phyloP scores from a whole-genome alignment of 2,888 invertebrate species.

The Epinotia ramella region DNA sequence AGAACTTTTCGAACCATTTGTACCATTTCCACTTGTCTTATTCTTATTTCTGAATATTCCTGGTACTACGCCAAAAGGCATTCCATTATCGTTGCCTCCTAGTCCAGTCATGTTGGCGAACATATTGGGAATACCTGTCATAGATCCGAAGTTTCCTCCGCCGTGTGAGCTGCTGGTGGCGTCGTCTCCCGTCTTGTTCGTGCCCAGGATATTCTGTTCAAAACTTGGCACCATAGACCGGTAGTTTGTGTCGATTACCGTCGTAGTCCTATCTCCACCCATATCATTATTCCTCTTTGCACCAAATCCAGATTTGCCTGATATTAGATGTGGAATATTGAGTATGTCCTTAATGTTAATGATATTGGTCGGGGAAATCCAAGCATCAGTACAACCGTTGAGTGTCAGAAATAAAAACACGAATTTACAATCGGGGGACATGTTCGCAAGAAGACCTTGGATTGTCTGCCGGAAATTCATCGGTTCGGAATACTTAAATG shows the following conservation, averaged over 20 bases:
- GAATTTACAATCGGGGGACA: constrained; percentile 9
- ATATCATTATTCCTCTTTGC: constrained; percentile 8
- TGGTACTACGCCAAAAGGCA: constrained; percentile 8
- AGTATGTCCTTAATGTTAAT: constrained; percentile 27
- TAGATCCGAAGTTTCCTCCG: constrained; percentile 27
- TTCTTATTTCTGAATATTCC: constrained; percentile 32
- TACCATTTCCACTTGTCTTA: constrained; percentile 8
- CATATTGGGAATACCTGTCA: constrained; percentile 33
- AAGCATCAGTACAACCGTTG: neutral
- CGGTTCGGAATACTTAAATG: constrained; percentile 33
- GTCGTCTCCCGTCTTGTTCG: constrained; percentile 16
- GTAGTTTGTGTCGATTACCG: constrained; percentile 20
- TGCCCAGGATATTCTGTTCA: constrained; percentile 12
- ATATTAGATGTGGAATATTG: constrained; percentile 19
- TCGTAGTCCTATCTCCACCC: constrained; percentile 8
- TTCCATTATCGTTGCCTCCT: neutral
- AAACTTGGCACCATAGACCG: constrained; percentile 10
- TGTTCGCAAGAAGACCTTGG: constrained; percentile 13
- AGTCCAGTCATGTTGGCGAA: constrained; percentile 22
- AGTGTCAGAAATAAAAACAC: constrained; percentile 10
- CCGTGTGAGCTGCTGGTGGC: neutral
- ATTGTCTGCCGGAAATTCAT: constrained; percentile 26
- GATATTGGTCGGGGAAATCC: neutral
- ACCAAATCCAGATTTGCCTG: constrained; percentile 23
- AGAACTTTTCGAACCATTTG: neutral